A percentile compares a stretch with the other conserved stretches of the same genome.
Evolutionary conservation across 1,140 invertebrate species (phyloP).

Genomic region (Leptinotarsa undecemlineata): DNA sequence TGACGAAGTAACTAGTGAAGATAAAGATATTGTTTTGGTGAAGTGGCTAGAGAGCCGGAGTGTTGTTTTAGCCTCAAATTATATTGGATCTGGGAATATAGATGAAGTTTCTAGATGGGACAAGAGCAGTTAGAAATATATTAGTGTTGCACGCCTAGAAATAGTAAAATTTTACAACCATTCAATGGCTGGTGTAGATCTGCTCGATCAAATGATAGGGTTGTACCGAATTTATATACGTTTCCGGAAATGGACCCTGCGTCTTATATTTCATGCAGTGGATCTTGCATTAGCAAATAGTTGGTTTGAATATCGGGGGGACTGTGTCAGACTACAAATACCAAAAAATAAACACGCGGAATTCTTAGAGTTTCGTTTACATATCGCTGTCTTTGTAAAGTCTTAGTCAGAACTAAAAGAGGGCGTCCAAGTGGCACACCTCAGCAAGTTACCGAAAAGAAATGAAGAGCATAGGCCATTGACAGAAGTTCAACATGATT

Average conservation of each 20-base stretch:
- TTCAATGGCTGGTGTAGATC: not conserved
- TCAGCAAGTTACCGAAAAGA: not conserved
- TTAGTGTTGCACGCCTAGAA: too few species aligned
- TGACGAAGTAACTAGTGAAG: not conserved
- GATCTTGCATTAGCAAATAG: too few species aligned
- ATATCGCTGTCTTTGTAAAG: not conserved
- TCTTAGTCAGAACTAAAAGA: not conserved
- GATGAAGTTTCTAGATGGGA: not conserved
- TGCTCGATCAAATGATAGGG: not conserved
- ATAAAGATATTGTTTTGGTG: not conserved
- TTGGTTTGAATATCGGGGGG: not conserved
- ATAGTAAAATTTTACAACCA: too few species aligned
- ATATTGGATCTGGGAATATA: not conserved
- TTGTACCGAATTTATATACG: not conserved
- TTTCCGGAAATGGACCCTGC: not conserved
- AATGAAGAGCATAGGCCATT: not conserved
- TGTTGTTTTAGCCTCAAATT: not conserved
- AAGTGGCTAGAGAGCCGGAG: not conserved
- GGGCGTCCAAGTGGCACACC: not conserved
- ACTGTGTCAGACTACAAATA: not conserved
- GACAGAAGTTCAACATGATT: not conserved
- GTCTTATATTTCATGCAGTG: too few species aligned
- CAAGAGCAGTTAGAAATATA: too few species aligned
- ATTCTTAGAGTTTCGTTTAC: not conserved
- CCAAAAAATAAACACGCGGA: not conserved